These are phyloP conservation scores for Dryomyza anilis DNA, from an alignment of 2,888 invertebrate genomes.

Conservation along the genomic window DNA sequence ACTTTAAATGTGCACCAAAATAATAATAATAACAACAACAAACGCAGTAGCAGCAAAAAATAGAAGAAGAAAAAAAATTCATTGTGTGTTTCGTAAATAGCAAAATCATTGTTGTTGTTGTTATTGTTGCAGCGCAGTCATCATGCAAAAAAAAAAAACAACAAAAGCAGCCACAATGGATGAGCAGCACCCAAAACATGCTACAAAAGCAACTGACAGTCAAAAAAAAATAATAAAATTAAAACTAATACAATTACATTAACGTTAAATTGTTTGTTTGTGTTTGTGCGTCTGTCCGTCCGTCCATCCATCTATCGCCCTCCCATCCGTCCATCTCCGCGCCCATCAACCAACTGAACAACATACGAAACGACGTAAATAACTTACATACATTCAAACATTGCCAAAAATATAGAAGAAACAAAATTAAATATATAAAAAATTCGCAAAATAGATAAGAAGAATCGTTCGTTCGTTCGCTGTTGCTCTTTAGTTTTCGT, in stretches of 20 bases:
- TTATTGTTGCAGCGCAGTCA: constrained; percentile 1
- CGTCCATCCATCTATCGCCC: too few species aligned
- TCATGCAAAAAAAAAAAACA: constrained; percentile 2
- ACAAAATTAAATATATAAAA: background rate
- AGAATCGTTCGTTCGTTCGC: constrained; percentile 11
- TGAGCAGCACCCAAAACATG: background rate
- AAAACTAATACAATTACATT: constrained; percentile 18
- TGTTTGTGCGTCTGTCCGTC: too few species aligned
- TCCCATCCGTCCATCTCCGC: background rate
- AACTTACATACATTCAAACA: constrained; percentile 10
- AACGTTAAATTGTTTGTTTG: too few species aligned
- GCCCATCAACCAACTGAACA: background rate
- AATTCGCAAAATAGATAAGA: constrained; percentile 20
- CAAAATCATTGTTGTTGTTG: background rate
- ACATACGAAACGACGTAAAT: background rate
- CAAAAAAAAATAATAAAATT: background rate
- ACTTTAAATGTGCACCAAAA: constrained; percentile 18
- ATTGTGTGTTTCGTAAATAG: too few species aligned
- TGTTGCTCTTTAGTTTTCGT: too few species aligned
- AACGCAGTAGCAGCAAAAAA: too few species aligned
- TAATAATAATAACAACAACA: too few species aligned
- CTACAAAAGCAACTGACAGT: background rate
- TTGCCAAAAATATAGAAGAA: background rate
- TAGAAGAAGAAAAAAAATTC: too few species aligned
- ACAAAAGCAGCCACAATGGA: background rate